These are phyloP conservation scores for Brachypodius melanocephalos DNA, from an alignment of 2,113 vertebrate genomes.

Conservation along the genomic window DNA sequence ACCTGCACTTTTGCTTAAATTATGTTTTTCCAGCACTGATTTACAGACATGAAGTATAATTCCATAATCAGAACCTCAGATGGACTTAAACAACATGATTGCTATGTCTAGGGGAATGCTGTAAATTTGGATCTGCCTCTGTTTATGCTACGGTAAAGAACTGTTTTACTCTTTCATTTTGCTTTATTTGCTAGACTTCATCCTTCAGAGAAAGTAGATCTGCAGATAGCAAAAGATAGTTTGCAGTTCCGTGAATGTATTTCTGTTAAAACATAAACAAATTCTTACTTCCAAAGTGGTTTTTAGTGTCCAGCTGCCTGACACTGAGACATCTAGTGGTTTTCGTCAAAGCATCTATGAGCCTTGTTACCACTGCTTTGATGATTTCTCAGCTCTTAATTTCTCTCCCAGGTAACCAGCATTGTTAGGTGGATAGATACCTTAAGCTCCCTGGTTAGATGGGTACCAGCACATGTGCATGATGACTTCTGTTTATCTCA, in stretches of 20 bases:
- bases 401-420: not conserved
- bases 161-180: not conserved
- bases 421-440: not conserved
- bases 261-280: not conserved
- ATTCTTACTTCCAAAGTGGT: not conserved
- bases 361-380: not conserved
- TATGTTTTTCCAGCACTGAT: not conserved
- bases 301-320: not conserved
- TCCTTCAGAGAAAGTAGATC: not conserved
- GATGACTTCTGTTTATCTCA: not conserved
- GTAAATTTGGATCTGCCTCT: not conserved
- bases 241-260: not conserved
- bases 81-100: not conserved
- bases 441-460: not conserved
- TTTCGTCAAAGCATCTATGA: not conserved
- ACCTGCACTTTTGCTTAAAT: conserved; percentile 18
- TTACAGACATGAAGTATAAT: not conserved
- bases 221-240: not conserved
- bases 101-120: not conserved
- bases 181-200: not conserved
- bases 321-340: not conserved
- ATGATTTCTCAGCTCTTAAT: not conserved
- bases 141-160: not conserved
- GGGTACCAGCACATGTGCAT: rapidly evolving
- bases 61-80: not conserved